Base-by-base conservation (phyloP, 2,113 vertebrate genomes). In the Entelurus aequoreus region DNA sequence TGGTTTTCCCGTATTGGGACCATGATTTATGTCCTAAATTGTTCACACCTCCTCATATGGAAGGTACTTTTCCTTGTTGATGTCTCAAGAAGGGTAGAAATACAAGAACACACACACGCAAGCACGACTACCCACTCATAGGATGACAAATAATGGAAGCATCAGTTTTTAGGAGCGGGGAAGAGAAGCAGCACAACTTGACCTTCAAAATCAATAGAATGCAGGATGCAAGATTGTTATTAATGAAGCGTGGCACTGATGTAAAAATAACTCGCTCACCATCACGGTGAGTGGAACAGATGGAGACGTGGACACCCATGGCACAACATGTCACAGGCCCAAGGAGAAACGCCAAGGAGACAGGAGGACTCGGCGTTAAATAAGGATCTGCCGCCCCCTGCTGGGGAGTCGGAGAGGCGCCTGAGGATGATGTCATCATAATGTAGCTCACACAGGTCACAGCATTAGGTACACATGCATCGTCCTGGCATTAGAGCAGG, bases 371-470 rank as follows among this genome's bases (percentile, higher is more conserved):
- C 28, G 1, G 28, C 2, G 28, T 28, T 28, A 28, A 14, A n/a
- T 10, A 16, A 63, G 5, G 50, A 53, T 69, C 52, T 72, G 71
- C 82, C 84, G 79, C 87, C 86, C 84, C 58, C 88, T 88, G 78
- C 56, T 81, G 90, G 80, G 5, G 40, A 48, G 60, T 6, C 1
- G 3, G 4, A 16, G 52, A 60, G 4, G 50, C 54, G 3, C 35
- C 5, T 21, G 38, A 16, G 16, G 28, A 38, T 5, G 0, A 44
- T 1, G 42, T 44, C 42, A 44, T 44, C 7, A 44, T 44, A 28
- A 4, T 28, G 28, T 3, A 28, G 28, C 28, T 28, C 28, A 28
- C 28, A 28, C 28, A 28, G 28, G 28, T 28, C 28, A 3, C 28
- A 28, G 28, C 28, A 28, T 28, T 28, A 28, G 28, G 28, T 28